phyloP scores from a whole-genome alignment of 2,888 invertebrate genomes.

The Stenichneumon culpator region DNA sequence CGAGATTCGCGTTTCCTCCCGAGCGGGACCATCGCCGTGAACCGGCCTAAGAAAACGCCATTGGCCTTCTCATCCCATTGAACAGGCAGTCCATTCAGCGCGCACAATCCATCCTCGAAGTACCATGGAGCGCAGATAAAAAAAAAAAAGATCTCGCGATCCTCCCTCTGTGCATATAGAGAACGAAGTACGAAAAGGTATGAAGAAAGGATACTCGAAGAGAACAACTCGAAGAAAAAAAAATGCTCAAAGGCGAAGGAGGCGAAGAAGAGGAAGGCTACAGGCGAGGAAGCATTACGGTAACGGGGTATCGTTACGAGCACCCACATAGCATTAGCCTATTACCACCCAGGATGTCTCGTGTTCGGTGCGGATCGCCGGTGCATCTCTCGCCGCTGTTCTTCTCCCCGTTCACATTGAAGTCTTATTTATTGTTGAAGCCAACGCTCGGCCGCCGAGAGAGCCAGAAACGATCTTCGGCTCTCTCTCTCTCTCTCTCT shows the following conservation, averaged over 20 bases:
- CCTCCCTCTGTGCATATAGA: not conserved
- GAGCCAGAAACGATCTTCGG: constrained; percentile 29
- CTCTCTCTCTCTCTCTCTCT: constrained; percentile 3
- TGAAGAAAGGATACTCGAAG: not conserved
- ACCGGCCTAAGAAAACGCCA: not conserved
- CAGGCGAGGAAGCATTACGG: constrained; percentile 63
- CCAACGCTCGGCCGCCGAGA: not conserved
- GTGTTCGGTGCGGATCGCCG: constrained; percentile 72
- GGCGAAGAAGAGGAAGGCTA: constrained; percentile 18
- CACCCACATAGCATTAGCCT: constrained; percentile 76
- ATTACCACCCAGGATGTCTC: constrained; percentile 81
- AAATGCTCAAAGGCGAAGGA: constrained; percentile 15
- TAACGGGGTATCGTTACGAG: constrained; percentile 69
- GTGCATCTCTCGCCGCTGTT: constrained; percentile 65
- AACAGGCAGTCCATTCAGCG: not conserved
- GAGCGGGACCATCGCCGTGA: not conserved
- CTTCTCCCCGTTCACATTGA: constrained; percentile 76
- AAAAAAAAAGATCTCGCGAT: not conserved
- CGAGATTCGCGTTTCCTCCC: not conserved
- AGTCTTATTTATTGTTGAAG: constrained; percentile 80
- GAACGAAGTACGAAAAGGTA: not conserved
- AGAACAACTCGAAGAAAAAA: constrained; percentile 7
- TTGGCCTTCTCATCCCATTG: not conserved
- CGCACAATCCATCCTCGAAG: not conserved
- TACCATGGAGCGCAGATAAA: not conserved